phyloP scores from a whole-genome alignment of 2,113 vertebrate species.

The Dicerorhinus sumatrensis region DNA sequence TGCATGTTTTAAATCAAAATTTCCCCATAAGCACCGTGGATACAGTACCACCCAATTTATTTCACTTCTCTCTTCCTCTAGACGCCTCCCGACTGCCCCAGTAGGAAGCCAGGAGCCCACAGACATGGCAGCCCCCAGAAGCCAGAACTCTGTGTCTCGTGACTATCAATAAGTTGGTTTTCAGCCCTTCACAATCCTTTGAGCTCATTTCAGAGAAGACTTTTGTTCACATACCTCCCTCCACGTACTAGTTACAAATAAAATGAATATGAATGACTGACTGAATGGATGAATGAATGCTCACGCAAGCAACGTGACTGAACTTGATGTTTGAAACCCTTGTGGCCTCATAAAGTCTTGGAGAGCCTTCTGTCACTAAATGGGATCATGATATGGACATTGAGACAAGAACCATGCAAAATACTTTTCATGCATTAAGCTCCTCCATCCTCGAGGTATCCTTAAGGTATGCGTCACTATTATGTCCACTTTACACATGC shows the following conservation, averaged over 20 bases:
- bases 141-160: fast-evolving
- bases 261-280: no score
- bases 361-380: no score
- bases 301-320: fast-evolving
- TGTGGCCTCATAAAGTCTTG: fast-evolving
- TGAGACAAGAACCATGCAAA: background rate
- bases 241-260: no score
- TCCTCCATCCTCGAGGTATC: background rate
- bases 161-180: fast-evolving
- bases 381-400: fast-evolving
- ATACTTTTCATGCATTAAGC: fast-evolving
- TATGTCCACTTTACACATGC: fast-evolving
- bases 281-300: background rate
- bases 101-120: background rate
- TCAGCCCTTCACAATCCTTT: fast-evolving
- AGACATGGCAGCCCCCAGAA: fast-evolving
- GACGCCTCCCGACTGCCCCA: background rate
- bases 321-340: fast-evolving
- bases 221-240: background rate
- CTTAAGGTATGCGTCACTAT: fast-evolving
- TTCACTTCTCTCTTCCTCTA: background rate
- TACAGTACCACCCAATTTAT: fast-evolving
- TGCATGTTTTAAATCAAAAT: background rate
- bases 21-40: fast-evolving
- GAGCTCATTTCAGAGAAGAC: background rate